Conservation (phyloP, 2,888 invertebrate genomes). For the Hybos culiciformis region DNA sequence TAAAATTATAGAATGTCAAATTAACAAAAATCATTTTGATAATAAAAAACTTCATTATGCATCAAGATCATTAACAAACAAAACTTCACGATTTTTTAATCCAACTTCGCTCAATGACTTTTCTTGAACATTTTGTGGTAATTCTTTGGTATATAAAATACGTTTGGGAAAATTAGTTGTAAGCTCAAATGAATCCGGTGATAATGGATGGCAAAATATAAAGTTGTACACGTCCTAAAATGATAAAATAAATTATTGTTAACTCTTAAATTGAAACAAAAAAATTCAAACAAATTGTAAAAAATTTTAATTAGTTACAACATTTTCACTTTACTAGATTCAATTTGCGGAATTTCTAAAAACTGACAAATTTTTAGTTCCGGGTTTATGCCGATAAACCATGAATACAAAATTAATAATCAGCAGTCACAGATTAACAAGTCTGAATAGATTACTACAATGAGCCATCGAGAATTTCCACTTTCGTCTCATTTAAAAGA, state of each 20-base stretch:
- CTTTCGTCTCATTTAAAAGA: no score
- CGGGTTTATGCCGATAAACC: no score
- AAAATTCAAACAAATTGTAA: not conserved
- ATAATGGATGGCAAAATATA: slow-evolving; percentile 87
- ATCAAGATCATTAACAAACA: slow-evolving; percentile 89
- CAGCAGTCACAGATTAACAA: no score
- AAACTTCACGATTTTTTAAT: slow-evolving; percentile 75
- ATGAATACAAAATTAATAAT: no score
- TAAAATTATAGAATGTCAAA: no score
- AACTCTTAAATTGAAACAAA: not conserved
- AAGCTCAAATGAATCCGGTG: slow-evolving; percentile 88
- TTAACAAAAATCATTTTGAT: no score
- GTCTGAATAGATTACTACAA: no score
- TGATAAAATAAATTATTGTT: slow-evolving; percentile 15
- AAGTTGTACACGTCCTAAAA: slow-evolving; percentile 85
- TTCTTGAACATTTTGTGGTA: slow-evolving; percentile 30
- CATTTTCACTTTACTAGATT: slow-evolving; percentile 13
- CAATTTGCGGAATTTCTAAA: no score
- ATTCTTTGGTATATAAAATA: slow-evolving; percentile 44
- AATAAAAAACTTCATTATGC: slow-evolving; percentile 41
- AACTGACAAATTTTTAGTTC: no score
- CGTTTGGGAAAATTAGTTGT: slow-evolving; percentile 91
- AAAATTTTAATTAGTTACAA: no score
- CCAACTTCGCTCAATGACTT: slow-evolving; percentile 60
- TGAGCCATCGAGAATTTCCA: no score